Conservation (phyloP, 2,797 vertebrate species). For the Megaceryle alcyon region DNA sequence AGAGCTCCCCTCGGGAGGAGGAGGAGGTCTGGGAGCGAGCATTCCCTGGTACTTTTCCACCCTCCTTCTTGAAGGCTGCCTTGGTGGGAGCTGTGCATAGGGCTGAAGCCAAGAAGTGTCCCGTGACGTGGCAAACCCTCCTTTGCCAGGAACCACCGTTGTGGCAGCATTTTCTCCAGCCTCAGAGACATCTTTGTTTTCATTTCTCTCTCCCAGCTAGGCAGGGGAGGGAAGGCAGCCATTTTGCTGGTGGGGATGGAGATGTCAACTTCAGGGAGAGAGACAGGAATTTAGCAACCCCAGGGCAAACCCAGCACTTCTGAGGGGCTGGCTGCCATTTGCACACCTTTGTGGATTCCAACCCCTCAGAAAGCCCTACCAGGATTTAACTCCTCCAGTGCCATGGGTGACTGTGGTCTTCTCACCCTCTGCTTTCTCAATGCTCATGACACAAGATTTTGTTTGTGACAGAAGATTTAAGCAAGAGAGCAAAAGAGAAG, state of each 20-base stretch:
- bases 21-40: neutral
- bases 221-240: constrained; percentile 37
- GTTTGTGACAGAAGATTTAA: neutral
- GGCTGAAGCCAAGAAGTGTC: constrained; percentile 10
- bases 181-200: neutral
- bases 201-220: neutral
- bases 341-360: constrained; percentile 31
- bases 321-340: neutral
- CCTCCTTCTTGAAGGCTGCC: neutral
- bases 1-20: neutral
- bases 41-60: constrained; percentile 45
- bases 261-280: constrained; percentile 41
- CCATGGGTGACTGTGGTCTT: neutral
- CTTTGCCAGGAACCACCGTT: constrained; percentile 10
- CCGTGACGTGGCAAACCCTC: neutral
- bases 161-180: neutral
- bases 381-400: neutral
- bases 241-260: neutral
- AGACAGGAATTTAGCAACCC: constrained; percentile 73
- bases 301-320: constrained; percentile 26
- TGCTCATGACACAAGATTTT: neutral
- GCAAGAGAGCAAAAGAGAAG: neutral
- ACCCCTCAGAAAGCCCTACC: neutral
- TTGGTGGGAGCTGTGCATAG: neutral
- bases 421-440: neutral